A percentile compares a stretch with the other conserved stretches of the same genome.
Evolutionary conservation across 2,888 invertebrate genomes (phyloP).

Genomic region (Cheilosia pagana): DNA sequence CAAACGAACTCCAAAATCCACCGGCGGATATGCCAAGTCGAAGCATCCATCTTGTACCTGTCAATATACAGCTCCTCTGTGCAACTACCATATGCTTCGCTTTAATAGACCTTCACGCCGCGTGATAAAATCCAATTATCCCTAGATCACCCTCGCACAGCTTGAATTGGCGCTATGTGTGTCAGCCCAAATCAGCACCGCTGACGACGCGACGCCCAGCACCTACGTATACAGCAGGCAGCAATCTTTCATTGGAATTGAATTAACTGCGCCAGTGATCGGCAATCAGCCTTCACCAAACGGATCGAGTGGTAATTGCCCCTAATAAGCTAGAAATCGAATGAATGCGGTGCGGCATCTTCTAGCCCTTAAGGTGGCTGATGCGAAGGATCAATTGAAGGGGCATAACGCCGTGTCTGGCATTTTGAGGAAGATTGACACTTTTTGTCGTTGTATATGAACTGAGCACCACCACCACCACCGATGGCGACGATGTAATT

Average conservation of each 20-base stretch:
- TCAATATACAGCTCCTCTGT: slow-evolving; percentile 50
- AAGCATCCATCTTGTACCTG: slow-evolving; percentile 38
- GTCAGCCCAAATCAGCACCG: slow-evolving; percentile 62
- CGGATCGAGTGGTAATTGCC: slow-evolving; percentile 70
- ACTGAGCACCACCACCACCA: slow-evolving; percentile 30
- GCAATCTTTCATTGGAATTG: slow-evolving; percentile 61
- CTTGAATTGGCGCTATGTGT: slow-evolving; percentile 50
- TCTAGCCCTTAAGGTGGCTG: slow-evolving; percentile 56
- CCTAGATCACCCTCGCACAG: slow-evolving; percentile 43
- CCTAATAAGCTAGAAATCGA: slow-evolving; percentile 64
- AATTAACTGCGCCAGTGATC: slow-evolving; percentile 49
- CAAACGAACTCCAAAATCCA: too few relatives aligned
- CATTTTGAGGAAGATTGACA: slow-evolving; percentile 73
- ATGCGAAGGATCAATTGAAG: slow-evolving; percentile 47
- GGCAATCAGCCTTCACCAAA: slow-evolving; percentile 64
- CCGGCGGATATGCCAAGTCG: background rate
- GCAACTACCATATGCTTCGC: slow-evolving; percentile 46
- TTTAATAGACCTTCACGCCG: background rate
- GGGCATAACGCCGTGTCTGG: slow-evolving; percentile 57
- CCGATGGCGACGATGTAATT: slow-evolving; percentile 72
- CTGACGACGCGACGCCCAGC: slow-evolving; percentile 41
- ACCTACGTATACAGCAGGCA: slow-evolving; percentile 41
- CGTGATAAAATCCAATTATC: slow-evolving; percentile 29
- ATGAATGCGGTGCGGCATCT: slow-evolving; percentile 24
- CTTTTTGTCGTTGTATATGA: slow-evolving; percentile 65